Evolutionary conservation across 1,140 invertebrate species (phyloP), one percentile per base, ranked within the genome.

Genomic region (Scaptomyza hsui): DNA sequence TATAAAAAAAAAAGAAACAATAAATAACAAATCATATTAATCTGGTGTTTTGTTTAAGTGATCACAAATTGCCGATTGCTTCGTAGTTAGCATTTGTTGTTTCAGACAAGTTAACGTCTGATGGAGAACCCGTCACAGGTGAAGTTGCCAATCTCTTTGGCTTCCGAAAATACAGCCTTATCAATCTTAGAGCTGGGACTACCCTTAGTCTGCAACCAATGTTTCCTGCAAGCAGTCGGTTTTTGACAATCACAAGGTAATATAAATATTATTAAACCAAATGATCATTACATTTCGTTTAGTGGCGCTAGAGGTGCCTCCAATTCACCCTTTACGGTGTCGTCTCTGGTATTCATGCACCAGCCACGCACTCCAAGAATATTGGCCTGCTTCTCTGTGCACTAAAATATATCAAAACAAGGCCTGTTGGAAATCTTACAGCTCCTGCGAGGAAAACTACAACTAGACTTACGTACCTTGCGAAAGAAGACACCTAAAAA

Each of bases 261-360:
- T 19, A 10, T 6, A 18, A 16, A 21, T 6, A n/a, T 7, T 26
- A 45, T 26, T 39, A 16, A 26, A 12, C 15, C 7, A n/a, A 63
- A 32, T 6, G 2, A 48, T 7, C 42, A 42, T 90, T 93, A 95
- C 95, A 96, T 95, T 91, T 93, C 89, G 48, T 93, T 91, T 9
- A 96, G 74, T 81, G 94, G 93, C 1, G 80, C 52, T 42, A 91
- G 69, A 4, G 92, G 85, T 24, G 95, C 95, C 91, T 96, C 93
- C 10, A 96, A 63, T 51, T 92, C 89, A 18, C 95, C 95, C 29
- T 93, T 78, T 3, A 96, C 95, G 2, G 95, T 95, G 4, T 92
- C 93, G 7, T 83, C 61, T 1, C 86, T 64, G 0, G 95, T 96
- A 78, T 96, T 96, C 93, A 93, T 94, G 69, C 94, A 95, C 94